Base-by-base conservation (phyloP, 1,140 invertebrate species). In the Cotesia typhae region DNA sequence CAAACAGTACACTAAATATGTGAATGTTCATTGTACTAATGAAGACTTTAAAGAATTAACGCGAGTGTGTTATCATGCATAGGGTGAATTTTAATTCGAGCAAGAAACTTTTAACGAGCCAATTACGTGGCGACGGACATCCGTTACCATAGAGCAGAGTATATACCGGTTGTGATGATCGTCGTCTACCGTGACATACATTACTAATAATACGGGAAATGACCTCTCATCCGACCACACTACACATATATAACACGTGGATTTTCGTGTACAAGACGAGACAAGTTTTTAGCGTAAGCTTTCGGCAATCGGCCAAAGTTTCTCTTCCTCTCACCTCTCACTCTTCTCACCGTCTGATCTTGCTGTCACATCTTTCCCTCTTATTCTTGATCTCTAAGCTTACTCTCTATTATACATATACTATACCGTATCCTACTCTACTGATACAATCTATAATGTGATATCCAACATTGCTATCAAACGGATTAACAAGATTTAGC, bases 191-290 rank as follows among this genome's bases (percentile, higher is more conserved):
- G 47, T 64, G 38, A 36, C 60, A 70, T 55, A 70, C 64, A 72
- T 71, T 75, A 77, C 75, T 75, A 77, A 75, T 77, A 77, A 77
- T 75, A 70, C 74, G 51, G 67, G 57, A 73, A 74, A 65, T 64
- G 17, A 67, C 7, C 47, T 70, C 66, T 66, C 36, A 14, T 41
- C 38, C 9, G 10, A 17, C n/a, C 64, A 47, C n/a, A n/a, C 10
- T 51, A 28, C 12, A 66, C 51, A 67, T 66, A 65, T 3, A 28
- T 28, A 28, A 28, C 51, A 73, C 20, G 20, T 61, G 47, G 14
- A 47, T 47, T 20, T 28, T 20, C 20, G 41, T 66, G 6, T 59
- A 55, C 35, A 74, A 74, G 67, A 66, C 52, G 37, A 52, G 63
- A 73, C 38, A 53, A 70, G 37, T 52, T 73, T 73, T 73, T 28